Conservation (phyloP, 2,113 vertebrate genomes). For the Monopterus albus region DNA sequence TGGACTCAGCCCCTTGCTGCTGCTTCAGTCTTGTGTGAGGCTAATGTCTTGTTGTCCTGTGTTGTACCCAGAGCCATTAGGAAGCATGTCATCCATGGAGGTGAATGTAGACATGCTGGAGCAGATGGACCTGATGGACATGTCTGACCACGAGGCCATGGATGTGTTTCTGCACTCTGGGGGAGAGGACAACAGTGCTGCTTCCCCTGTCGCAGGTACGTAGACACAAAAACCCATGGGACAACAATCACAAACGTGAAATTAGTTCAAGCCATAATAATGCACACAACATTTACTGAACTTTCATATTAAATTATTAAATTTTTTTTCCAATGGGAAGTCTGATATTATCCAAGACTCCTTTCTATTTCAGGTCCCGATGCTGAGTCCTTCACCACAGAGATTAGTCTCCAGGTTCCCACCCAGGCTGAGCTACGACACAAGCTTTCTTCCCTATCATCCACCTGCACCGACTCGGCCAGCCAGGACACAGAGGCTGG, state of each 20-base stretch:
- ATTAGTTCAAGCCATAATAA: neutral
- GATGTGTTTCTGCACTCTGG: constrained; percentile 96
- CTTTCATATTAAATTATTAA: too few relatives aligned
- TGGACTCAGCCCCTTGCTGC: constrained; percentile 68
- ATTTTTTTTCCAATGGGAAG: too few relatives aligned
- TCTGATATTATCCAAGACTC: too few relatives aligned
- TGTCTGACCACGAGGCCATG: constrained; percentile 96
- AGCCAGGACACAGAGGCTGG: constrained; percentile 84
- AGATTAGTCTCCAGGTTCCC: constrained; percentile 90
- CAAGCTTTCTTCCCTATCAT: constrained; percentile 85
- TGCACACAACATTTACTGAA: too few relatives aligned
- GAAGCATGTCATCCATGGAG: constrained; percentile 99
- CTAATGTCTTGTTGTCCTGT: constrained; percentile 24
- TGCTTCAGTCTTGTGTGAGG: neutral
- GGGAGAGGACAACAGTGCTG: constrained; percentile 86
- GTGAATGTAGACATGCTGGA: constrained; percentile 98
- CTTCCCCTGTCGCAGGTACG: constrained; percentile 88
- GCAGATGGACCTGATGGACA: constrained; percentile 98
- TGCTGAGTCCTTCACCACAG: constrained; percentile 76
- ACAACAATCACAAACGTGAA: too few relatives aligned
- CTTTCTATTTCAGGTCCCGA: constrained; percentile 81
- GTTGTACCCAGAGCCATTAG: constrained; percentile 88
- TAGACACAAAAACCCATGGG: neutral
- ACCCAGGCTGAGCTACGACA: constrained; percentile 82
- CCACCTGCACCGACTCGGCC: constrained; percentile 83